Percentiles rank a stretch among this genome's conserved stretches.
Conservation (phyloP, 2,888 invertebrate genomes). For the Nemurella pictetii region DNA sequence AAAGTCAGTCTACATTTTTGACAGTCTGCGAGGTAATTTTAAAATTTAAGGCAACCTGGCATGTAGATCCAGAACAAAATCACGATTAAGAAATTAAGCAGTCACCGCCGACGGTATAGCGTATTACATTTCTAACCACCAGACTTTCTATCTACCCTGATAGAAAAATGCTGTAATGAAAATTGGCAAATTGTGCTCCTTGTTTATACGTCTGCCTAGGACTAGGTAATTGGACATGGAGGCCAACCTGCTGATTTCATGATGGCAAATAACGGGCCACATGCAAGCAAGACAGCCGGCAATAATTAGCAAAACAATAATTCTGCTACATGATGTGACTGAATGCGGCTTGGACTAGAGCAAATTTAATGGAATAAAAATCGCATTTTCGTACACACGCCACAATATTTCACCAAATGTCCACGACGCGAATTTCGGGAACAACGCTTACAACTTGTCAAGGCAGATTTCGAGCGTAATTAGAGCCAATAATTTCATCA, state of each 20-base stretch:
- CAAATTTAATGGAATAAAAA: no score
- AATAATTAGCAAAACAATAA: no score
- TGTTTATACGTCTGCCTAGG: no score
- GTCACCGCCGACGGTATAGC: neutral
- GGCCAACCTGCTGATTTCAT: neutral
- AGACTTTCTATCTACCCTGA: neutral
- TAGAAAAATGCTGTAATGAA: neutral
- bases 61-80: neutral
- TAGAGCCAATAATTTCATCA: neutral
- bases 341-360: no score
- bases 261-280: neutral
- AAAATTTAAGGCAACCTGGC: no score
- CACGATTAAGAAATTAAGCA: neutral
- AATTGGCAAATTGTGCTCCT: conserved; percentile 14
- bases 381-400: neutral
- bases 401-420: neutral
- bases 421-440: neutral
- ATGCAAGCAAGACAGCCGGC: neutral
- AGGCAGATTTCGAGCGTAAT: neutral
- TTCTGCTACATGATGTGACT: no score
- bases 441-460: neutral
- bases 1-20: no score
- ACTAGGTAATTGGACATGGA: neutral
- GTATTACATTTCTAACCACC: neutral
- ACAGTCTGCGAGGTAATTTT: no score